Evolutionary conservation across 1,140 invertebrate species (phyloP).

Genomic region (Cyclargus thomasi): DNA sequence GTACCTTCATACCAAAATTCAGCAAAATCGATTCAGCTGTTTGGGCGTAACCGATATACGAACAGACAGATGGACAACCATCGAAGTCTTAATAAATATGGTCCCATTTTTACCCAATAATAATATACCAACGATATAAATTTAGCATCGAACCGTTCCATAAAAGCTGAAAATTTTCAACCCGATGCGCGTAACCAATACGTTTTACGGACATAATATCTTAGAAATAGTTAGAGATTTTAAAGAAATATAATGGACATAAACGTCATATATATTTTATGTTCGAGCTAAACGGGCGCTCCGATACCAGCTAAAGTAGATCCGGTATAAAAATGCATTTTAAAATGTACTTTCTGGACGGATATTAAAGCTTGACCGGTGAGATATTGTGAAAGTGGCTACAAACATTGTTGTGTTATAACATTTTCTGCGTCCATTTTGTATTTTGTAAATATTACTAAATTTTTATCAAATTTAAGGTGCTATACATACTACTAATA

Average conservation of each 20-base stretch:
- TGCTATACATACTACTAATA: too few relatives aligned
- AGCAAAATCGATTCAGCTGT: too few relatives aligned
- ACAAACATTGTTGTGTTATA: neutral
- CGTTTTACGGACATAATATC: neutral
- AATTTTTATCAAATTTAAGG: too few relatives aligned
- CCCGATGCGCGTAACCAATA: neutral
- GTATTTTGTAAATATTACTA: too few relatives aligned
- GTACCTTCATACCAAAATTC: too few relatives aligned
- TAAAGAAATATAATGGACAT: neutral
- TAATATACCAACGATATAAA: too few relatives aligned
- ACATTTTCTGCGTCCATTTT: too few relatives aligned
- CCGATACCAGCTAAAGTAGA: neutral
- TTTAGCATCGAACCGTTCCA: neutral
- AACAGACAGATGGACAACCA: too few relatives aligned
- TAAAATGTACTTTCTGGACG: neutral
- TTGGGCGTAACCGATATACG: too few relatives aligned
- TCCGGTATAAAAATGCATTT: neutral
- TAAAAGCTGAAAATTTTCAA: neutral
- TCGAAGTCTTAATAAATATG: too few relatives aligned
- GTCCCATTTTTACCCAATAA: too few relatives aligned
- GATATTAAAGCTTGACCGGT: neutral
- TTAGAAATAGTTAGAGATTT: conserved; percentile 1
- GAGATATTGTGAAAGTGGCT: neutral
- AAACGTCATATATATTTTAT: neutral
- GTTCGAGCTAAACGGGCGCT: neutral